phyloP scores from a whole-genome alignment of 2,888 invertebrate genomes.

The Drosophila nr. perissopoda region DNA sequence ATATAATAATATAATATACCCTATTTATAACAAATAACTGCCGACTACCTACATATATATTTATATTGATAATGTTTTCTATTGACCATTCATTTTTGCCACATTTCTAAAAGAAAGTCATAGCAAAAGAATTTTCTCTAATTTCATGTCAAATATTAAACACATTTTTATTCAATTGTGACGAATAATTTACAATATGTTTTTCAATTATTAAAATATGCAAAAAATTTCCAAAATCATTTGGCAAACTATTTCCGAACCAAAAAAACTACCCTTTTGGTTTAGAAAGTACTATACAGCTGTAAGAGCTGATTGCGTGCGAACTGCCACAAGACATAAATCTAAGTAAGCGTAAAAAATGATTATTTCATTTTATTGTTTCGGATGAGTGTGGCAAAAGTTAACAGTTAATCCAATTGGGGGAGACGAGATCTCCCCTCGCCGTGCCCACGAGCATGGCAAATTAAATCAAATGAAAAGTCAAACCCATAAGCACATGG shows the following conservation, averaged over 20 bases:
- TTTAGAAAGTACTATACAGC: background rate
- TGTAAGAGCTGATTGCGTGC: constrained; percentile 25
- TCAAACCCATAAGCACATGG: constrained; percentile 77
- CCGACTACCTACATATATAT: background rate
- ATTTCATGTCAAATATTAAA: background rate
- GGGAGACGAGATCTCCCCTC: constrained; percentile 45
- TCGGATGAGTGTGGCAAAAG: constrained; percentile 74
- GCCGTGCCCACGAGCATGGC: constrained; percentile 35
- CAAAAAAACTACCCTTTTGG: constrained; percentile 16
- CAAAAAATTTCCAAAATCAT: background rate
- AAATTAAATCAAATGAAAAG: constrained; percentile 80
- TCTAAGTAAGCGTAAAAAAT: constrained; percentile 75
- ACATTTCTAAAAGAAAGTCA: background rate
- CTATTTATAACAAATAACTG: background rate
- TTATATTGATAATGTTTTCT: background rate
- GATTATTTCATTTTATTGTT: constrained; percentile 79
- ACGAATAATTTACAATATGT: constrained; percentile 5
- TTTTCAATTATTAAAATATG: background rate
- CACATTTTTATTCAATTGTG: background rate
- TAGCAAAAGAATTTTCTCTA: background rate
- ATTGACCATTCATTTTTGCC: background rate
- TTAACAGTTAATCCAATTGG: constrained; percentile 64
- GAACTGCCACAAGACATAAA: constrained; percentile 49
- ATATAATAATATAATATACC: background rate
- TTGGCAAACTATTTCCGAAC: background rate